phyloP scores from a whole-genome alignment of 2,888 invertebrate genomes.

The Noctua janthina region DNA sequence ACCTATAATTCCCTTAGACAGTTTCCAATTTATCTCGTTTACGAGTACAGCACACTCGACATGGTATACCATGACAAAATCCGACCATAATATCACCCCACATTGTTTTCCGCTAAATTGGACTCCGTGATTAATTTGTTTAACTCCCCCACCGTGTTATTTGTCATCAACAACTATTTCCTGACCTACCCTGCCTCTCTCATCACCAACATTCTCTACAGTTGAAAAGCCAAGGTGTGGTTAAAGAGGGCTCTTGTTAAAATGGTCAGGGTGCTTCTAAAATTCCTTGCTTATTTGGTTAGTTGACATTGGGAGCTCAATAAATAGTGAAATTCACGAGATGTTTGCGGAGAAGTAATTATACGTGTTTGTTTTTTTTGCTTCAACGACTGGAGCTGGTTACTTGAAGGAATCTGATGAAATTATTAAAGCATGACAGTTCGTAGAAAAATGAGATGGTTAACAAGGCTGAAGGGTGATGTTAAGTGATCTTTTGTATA shows the following conservation, averaged over 20 bases:
- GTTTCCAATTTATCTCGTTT: slow-evolving; percentile 55
- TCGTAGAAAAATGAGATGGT: background rate
- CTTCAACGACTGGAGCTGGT: slow-evolving; percentile 53
- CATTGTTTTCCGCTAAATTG: slow-evolving; percentile 89
- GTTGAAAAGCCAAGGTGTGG: slow-evolving; percentile 28
- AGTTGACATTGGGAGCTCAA: slow-evolving; percentile 83
- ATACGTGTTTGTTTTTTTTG: slow-evolving; percentile 73
- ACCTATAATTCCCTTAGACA: slow-evolving; percentile 33
- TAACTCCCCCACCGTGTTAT: slow-evolving; percentile 86
- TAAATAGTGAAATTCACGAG: slow-evolving; percentile 81
- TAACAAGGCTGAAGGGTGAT: background rate
- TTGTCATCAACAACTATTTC: slow-evolving; percentile 79
- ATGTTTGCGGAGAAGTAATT: slow-evolving; percentile 78
- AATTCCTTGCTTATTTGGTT: slow-evolving; percentile 84
- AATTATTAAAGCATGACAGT: background rate
- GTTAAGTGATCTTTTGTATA: background rate
- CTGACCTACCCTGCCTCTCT: slow-evolving; percentile 67
- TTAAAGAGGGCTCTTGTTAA: slow-evolving; percentile 62
- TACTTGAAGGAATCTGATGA: slow-evolving; percentile 31
- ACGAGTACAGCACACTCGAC: slow-evolving; percentile 59
- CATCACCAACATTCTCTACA: slow-evolving; percentile 23
- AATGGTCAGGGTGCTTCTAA: slow-evolving; percentile 71
- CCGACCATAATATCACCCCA: slow-evolving; percentile 79
- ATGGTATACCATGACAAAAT: slow-evolving; percentile 76
- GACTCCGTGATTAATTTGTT: slow-evolving; percentile 88